These are phyloP conservation scores for Phyllotreta striolata DNA, from an alignment of 2,888 invertebrate genomes.

Conservation along the genomic window DNA sequence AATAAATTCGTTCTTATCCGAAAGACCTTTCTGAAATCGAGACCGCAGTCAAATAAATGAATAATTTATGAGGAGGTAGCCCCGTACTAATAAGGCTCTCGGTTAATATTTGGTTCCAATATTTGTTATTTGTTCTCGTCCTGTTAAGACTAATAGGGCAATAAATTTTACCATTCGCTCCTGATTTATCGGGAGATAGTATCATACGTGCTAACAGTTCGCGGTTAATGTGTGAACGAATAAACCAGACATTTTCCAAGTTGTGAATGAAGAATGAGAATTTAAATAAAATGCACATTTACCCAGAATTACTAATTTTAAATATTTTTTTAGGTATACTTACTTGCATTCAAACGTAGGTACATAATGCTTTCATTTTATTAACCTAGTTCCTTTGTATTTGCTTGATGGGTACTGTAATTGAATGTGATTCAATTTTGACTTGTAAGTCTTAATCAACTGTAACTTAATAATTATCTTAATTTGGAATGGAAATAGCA, in stretches of 20 bases:
- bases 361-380: no score
- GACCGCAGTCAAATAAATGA: conserved; percentile 27
- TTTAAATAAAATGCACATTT: neutral
- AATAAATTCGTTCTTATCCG: conserved; percentile 18
- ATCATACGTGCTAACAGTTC: conserved; percentile 48
- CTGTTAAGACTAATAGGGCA: conserved; percentile 57
- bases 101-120: conserved; percentile 58
- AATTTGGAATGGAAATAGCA: conserved; percentile 22
- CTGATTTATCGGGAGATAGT: conserved; percentile 58
- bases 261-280: neutral
- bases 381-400: no score
- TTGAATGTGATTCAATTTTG: no score
- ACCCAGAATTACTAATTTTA: neutral
- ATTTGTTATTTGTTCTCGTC: conserved; percentile 59
- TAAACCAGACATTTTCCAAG: neutral
- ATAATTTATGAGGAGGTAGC: conserved; percentile 42
- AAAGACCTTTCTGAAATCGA: conserved; percentile 19
- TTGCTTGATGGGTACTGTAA: no score
- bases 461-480: conserved; percentile 26
- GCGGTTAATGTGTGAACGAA: conserved; percentile 1
- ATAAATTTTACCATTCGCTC: conserved; percentile 57
- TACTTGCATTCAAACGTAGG: no score
- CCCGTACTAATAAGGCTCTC: conserved; percentile 41
- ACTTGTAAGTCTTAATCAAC: conserved; percentile 3
- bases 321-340: no score